Base-by-base conservation (phyloP, 2,797 vertebrate species). In the Sparus aurata region DNA sequence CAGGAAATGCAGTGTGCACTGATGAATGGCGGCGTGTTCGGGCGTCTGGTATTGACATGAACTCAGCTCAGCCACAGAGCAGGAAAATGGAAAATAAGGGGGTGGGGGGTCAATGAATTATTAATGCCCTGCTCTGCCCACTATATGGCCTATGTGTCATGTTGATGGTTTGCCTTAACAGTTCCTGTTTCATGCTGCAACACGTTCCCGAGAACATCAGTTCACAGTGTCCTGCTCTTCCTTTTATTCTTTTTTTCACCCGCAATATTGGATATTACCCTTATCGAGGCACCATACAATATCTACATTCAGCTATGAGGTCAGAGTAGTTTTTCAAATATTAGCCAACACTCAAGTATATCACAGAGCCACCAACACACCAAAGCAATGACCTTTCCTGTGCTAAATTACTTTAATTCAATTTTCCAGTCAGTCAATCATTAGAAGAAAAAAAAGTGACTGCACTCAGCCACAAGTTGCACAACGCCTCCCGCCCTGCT, bases 101-200 rank as follows among this genome's bases (percentile, higher is more conserved):
- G 72, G 78, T 46, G 73, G 79, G 8, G 23, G 59, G 57, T 79
- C 60, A 69, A 83, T 93, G 85, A 92, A 93, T 92, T 92, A 94
- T 92, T 92, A 89, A 92, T 91, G 63, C 66, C 59, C 45, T 69
- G 78, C 69, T 82, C 75, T 82, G 82, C 78, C 88, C 84, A 85
- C 83, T 84, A 69, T 83, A 89, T 75, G 76, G 86, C 76, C 84
- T 67, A 77, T 84, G 86, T 91, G 85, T 92, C 88, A 90, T 83
- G 46, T 72, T 88, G 85, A 90, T 82, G 79, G 47, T 62, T 73
- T 54, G 30, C 52, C 73, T 80, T 67, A 78, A 86, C 70, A 77
- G 75, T 73, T 68, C 60, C 60, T 77, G 71, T 73, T 81, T 85
- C 62, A 75, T 60, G 50, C 85, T 67, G 60, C 43, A 86, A 74